A percentile compares a stretch with the other conserved stretches of the same genome.
phyloP scores from a whole-genome alignment of 2,888 invertebrate genomes.

The Crepidodera aurea region DNA sequence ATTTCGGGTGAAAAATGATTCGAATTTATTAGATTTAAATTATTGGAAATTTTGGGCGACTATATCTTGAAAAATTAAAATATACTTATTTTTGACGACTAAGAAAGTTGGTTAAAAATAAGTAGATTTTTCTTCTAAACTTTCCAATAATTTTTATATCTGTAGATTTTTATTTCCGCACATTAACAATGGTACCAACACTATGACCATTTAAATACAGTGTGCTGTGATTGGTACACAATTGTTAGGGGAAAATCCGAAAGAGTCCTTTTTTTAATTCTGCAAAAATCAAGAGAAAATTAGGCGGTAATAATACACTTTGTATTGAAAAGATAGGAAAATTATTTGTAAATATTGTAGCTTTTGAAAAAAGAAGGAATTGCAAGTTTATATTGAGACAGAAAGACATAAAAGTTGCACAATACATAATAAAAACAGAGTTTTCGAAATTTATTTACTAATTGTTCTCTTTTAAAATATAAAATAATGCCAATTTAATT shows the following conservation, averaged over 20 bases:
- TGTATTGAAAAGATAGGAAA: conserved; percentile 9
- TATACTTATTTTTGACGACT: too few species aligned
- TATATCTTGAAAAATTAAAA: neutral
- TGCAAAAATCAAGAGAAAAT: neutral
- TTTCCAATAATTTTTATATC: neutral
- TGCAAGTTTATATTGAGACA: neutral
- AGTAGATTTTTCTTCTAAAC: too few species aligned
- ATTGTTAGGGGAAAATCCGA: neutral
- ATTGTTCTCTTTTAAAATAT: too few species aligned
- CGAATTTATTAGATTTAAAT: neutral
- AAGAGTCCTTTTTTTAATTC: neutral
- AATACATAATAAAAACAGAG: neutral
- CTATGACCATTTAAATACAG: neutral
- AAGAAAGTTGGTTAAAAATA: neutral
- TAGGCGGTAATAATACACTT: neutral
- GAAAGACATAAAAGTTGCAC: neutral
- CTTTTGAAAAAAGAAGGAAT: neutral
- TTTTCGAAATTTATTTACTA: too few species aligned
- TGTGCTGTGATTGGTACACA: neutral
- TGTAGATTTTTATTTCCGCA: neutral
- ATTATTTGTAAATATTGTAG: conserved; percentile 17
- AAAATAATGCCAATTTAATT: too few species aligned
- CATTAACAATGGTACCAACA: neutral
- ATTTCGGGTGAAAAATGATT: neutral
- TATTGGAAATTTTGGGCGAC: neutral